Evolutionary conservation across 2,113 vertebrate genomes (phyloP).

Genomic region (Pardalotus punctatus): DNA sequence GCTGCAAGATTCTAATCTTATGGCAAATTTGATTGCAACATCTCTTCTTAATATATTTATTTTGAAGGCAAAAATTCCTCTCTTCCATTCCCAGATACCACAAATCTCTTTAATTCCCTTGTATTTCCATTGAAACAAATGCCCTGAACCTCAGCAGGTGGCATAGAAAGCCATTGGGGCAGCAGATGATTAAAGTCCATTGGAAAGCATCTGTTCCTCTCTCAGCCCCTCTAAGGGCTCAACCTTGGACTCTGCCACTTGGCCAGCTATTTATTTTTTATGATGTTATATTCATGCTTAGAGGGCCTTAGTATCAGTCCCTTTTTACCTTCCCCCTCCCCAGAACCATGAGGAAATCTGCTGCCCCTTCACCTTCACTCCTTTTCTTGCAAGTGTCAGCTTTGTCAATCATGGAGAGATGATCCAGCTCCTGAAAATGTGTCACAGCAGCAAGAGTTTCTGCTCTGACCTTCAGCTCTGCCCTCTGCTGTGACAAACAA

Average conservation of each 20-base stretch:
- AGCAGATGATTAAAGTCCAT: neutral
- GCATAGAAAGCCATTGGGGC: neutral
- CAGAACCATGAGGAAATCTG: slow-evolving; percentile 20
- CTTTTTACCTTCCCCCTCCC: neutral
- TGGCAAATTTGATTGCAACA: neutral
- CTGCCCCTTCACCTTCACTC: slow-evolving; percentile 56
- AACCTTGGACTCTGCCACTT: neutral
- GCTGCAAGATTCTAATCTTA: neutral
- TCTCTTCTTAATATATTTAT: neutral
- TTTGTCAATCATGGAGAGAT: slow-evolving; percentile 68
- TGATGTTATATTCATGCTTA: slow-evolving; percentile 1
- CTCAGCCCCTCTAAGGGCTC: neutral
- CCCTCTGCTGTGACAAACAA: slow-evolving; percentile 69
- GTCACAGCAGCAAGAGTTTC: slow-evolving; percentile 43
- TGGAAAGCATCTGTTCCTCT: neutral
- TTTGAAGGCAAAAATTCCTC: neutral
- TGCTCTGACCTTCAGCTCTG: slow-evolving; percentile 66
- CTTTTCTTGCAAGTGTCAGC: slow-evolving; percentile 55
- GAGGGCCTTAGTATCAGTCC: neutral
- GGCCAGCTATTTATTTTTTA: slow-evolving; percentile 1
- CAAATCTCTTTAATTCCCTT: neutral
- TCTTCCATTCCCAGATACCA: neutral
- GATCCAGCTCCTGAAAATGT: slow-evolving; percentile 68
- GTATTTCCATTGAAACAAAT: neutral
- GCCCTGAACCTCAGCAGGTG: slow-evolving; percentile 1